Base-by-base conservation (phyloP, 2,113 vertebrate genomes). In the Pachypanchax playfairii region DNA sequence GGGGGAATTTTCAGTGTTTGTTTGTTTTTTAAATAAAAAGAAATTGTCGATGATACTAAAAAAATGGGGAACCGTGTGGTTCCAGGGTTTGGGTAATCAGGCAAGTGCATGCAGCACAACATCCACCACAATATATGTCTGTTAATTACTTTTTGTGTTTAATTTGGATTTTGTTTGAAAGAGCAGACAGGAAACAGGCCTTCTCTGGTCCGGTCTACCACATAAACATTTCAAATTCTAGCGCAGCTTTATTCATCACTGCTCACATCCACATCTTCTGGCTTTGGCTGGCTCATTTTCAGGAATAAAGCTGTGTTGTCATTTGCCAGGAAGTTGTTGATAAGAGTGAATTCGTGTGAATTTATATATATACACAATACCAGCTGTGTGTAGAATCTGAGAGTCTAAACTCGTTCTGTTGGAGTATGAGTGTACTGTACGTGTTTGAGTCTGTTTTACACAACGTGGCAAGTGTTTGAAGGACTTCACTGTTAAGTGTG, bases 191-290 rank as follows among this genome's bases (percentile, higher is more conserved):
- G 65, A 84, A 83, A 66, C 64, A 58, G 73, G 59, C 62, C 70
- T 52, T 66, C 66, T 85, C 74, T 80, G 78, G 72, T 80, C 87
- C 85, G 64, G 60, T 78, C 69, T 48, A 49, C 44, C 50, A 59
- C 65, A 80, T 88, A 90, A 92, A 92, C 89, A 91, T 83, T 87
- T 90, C 87, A 87, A 49, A 75, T 87, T 77, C 76, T 82, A 84
- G 79, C 80, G 75, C 63, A 22, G 51, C 83, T 79, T 84, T 91
- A 88, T 92, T 92, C 88, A 91, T 88, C 75, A 55, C 77, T 74
- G 79, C 73, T 71, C 87, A 88, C 86, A 78, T 91, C 81, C 85
- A 82, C 70, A 84, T 86, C 84, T 66, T 78, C 80, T 53, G 74
- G 69, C 76, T 79, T 85, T 70, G 62, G 80, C 39, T 39, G 71